Conservation (phyloP, 2,113 vertebrate species). For the Sprattus sprattus region DNA sequence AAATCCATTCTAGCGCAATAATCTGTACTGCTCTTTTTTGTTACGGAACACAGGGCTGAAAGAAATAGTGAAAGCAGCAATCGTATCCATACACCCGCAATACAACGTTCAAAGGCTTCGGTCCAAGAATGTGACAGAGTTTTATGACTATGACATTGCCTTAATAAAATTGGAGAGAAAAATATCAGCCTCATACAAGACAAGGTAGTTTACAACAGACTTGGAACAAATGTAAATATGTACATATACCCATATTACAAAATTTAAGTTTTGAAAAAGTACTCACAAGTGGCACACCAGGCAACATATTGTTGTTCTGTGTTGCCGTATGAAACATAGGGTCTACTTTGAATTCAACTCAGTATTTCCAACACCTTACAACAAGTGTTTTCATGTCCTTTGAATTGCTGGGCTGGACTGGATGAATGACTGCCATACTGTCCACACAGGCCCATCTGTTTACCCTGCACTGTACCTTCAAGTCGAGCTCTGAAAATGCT, state of each 20-base stretch:
- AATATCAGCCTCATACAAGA: slow-evolving; percentile 54
- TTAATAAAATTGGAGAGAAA: slow-evolving; percentile 64
- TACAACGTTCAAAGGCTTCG: slow-evolving; percentile 63
- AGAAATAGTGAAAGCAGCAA: neutral
- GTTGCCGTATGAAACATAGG: no score
- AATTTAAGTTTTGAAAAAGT: no score
- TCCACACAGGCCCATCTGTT: slow-evolving; percentile 66
- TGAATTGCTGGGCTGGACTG: neutral
- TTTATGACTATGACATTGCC: slow-evolving; percentile 85
- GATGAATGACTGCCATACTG: neutral
- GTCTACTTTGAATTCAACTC: neutral
- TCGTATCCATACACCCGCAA: slow-evolving; percentile 65
- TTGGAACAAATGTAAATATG: neutral
- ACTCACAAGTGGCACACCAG: no score
- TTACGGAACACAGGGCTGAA: neutral
- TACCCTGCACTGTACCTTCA: slow-evolving; percentile 67
- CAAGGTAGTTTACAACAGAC: slow-evolving; percentile 66
- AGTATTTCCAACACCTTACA: neutral
- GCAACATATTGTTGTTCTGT: no score
- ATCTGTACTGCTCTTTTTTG: neutral
- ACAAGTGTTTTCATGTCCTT: neutral
- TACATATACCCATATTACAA: neutral
- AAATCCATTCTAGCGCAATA: neutral
- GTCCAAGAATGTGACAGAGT: slow-evolving; percentile 69
- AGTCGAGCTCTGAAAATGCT: slow-evolving; percentile 64